Conservation (phyloP, 2,888 invertebrate genomes). For the Petrolisthes cinctipes region DNA sequence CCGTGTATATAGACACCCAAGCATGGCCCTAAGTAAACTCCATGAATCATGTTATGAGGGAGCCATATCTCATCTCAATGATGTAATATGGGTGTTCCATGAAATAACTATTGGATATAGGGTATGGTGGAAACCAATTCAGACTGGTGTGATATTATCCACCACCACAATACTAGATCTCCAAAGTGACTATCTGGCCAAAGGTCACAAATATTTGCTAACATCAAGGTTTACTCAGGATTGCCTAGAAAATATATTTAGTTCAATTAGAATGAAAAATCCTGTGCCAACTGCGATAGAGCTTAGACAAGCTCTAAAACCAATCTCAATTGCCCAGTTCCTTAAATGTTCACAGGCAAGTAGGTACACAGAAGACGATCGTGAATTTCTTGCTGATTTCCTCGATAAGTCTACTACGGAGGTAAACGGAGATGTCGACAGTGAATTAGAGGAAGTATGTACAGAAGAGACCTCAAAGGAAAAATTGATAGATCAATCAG, state of each 20-base stretch:
- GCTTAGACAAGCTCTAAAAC: background rate
- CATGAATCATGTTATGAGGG: background rate
- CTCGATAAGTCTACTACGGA: background rate
- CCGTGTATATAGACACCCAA: slow-evolving; percentile 1
- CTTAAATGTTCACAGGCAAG: background rate
- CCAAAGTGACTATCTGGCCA: no score
- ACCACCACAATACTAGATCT: background rate
- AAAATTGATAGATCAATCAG: background rate
- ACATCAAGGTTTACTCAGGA: no score
- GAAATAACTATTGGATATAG: background rate
- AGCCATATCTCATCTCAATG: background rate
- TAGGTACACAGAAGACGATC: background rate
- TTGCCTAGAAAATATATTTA: background rate
- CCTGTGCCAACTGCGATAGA: background rate
- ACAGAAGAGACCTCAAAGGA: background rate
- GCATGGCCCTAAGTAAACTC: background rate
- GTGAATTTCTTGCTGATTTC: background rate
- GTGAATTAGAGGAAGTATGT: background rate
- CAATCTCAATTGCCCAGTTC: background rate
- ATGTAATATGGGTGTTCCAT: no score
- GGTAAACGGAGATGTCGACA: background rate
- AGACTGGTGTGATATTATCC: no score
- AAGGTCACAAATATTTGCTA: no score
- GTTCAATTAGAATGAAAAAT: background rate
- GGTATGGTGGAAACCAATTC: background rate